Conservation (phyloP, 37 sponge, comb jelly and placozoan genomes). For the Dysidea cf. avara region DNA sequence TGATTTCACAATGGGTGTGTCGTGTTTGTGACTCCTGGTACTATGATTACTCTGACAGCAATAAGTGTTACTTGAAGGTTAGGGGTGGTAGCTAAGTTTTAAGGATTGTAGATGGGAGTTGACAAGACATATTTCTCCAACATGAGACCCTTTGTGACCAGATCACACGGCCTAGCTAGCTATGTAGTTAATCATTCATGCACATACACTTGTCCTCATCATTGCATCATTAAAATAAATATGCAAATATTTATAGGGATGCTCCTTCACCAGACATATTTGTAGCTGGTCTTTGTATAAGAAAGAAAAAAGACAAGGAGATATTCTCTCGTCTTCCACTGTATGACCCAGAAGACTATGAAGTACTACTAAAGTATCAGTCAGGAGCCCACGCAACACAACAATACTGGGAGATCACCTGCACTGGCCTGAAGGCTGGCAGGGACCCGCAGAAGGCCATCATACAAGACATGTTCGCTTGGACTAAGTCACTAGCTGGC, state of each 20-base stretch:
- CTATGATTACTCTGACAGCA: too few species aligned
- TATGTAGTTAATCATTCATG: constrained; percentile 1
- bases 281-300: constrained; percentile 46
- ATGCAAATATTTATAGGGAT: constrained; percentile 3
- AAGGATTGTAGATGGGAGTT: too few species aligned
- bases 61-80: too few species aligned
- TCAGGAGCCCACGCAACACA: constrained; percentile 22
- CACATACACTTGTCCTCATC: background rate
- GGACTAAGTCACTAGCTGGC: constrained; percentile 27
- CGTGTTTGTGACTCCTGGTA: too few species aligned
- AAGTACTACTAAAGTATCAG: constrained; percentile 47
- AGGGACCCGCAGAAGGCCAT: constrained; percentile 34
- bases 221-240: background rate
- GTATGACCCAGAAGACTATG: constrained; percentile 57
- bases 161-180: background rate
- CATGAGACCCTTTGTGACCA: too few species aligned
- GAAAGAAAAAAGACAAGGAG: constrained; percentile 40
- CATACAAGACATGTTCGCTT: constrained; percentile 14
- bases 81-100: too few species aligned
- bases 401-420: constrained; percentile 32
- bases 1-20: too few species aligned
- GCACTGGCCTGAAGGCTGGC: constrained; percentile 48
- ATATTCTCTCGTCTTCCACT: constrained; percentile 10
- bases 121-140: too few species aligned
- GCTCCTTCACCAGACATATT: constrained; percentile 6